Evolutionary conservation across 1,140 invertebrate species (phyloP).

Genomic region (Vollenhovia emeryi): DNA sequence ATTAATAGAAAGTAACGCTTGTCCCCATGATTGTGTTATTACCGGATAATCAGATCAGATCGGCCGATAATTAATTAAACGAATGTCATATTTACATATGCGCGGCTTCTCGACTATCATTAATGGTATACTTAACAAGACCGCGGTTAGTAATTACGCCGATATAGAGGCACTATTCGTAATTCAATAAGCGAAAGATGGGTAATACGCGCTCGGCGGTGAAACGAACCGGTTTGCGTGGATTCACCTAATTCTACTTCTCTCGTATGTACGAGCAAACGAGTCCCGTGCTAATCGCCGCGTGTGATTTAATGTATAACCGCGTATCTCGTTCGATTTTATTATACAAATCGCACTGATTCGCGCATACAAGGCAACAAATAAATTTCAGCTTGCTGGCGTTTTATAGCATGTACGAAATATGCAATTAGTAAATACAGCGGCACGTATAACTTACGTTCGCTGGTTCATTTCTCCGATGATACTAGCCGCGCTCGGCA

Average conservation of each 20-base stretch:
- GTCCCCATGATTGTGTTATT: conserved; percentile 1
- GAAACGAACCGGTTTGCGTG: conserved; percentile 67
- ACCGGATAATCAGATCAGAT: conserved; percentile 23
- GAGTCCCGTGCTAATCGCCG: conserved; percentile 52
- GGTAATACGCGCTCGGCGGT: conserved; percentile 20
- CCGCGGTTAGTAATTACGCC: conserved; percentile 41
- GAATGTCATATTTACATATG: conserved; percentile 45
- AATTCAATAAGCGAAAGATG: conserved; percentile 59
- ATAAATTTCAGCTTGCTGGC: background rate
- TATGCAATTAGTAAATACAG: background rate
- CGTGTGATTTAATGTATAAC: conserved; percentile 47
- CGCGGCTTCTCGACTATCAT: conserved; percentile 19
- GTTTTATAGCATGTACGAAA: background rate
- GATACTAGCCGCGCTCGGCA: too few species aligned
- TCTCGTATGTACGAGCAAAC: conserved; percentile 33
- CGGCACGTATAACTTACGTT: background rate
- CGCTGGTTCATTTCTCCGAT: background rate
- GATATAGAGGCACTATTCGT: conserved; percentile 48
- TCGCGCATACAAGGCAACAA: background rate
- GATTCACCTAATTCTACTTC: conserved; percentile 58
- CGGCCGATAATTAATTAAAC: conserved; percentile 47
- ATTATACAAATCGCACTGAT: conserved; percentile 10
- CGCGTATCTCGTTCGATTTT: background rate
- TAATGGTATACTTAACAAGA: conserved; percentile 39
- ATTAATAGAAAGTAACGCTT: conserved; percentile 24